Evolutionary conservation across 2,888 invertebrate genomes (phyloP).

Genomic region (Pristionchus entomophagus): DNA sequence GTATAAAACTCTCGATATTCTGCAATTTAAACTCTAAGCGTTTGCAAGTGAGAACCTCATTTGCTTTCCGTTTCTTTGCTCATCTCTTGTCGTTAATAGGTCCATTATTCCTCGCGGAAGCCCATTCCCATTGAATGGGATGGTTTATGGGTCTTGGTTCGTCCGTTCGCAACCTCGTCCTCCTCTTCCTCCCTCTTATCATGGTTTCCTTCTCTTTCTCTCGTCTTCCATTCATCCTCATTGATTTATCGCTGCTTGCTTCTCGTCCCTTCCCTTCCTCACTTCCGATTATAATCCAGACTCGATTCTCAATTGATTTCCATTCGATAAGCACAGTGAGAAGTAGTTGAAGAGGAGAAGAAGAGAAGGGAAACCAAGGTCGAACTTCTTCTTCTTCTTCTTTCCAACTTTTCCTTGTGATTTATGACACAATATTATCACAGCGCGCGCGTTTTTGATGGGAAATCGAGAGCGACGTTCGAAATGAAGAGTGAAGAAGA

Average conservation of each 20-base stretch:
- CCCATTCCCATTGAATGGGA: background rate
- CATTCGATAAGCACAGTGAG: background rate
- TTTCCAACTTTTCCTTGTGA: constrained; percentile 34
- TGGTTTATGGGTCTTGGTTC: background rate
- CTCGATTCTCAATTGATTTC: background rate
- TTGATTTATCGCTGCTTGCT: constrained; percentile 22
- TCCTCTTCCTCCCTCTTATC: background rate
- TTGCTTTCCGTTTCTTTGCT: background rate
- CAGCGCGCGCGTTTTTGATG: constrained; percentile 22
- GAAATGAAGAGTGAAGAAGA: background rate
- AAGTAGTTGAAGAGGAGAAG: background rate
- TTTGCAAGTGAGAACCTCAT: too few species aligned
- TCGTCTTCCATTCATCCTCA: constrained; percentile 20
- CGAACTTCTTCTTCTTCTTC: too few species aligned
- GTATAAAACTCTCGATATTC: too few species aligned
- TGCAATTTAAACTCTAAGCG: too few species aligned
- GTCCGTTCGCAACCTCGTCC: constrained; percentile 18
- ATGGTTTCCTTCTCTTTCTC: background rate
- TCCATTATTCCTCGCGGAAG: constrained; percentile 1
- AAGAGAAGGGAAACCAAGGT: constrained; percentile 26
- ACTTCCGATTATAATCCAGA: background rate
- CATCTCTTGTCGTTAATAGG: background rate
- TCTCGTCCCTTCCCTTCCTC: constrained; percentile 4
- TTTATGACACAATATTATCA: constrained; percentile 22
- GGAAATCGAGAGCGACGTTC: background rate